Evolutionary conservation across 2,888 invertebrate species (phyloP), one percentile per base, ranked within the genome.

Genomic region (Holacanthella duospinosa): DNA sequence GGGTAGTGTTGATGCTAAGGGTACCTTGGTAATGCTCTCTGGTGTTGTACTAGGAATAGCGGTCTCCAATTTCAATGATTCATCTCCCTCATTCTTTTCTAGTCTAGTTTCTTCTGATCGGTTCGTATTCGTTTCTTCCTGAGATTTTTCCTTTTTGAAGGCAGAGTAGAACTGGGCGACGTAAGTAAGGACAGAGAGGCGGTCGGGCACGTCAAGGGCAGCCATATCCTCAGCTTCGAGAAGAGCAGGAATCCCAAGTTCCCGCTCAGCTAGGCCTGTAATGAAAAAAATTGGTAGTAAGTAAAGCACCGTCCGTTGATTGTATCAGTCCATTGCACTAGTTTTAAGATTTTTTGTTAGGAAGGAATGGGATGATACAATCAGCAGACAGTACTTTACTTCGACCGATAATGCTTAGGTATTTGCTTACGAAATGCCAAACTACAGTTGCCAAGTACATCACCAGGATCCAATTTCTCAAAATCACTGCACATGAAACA

Each of bases 401-500:
- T 36, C 36, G 16, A 16, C 16, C 6, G 16, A 36, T 36, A 16
- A 9, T 36, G 36, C 6, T 9, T 36, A 36, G 36, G 36, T 36
- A 9, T 48, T 9, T 9, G n/a, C 48, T 21, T 48, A 48, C 48
- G 19, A 63, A 72, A 72, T 12, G 72, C 72, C 58, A 71, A 66
- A 16, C 70, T 60, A 64, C 72, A 72, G 56, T 72, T 72, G 24
- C 71, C 72, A 44, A 70, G 43, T 53, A 72, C 69, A 59, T 72
- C 71, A 16, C 62, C 65, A 21, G 68, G 68, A 29, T 71, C 69
- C 65, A 72, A 62, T 63, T 68, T 71, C 53, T 71, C 70, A 64
- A 66, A 72, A 24, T 72, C 71, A 60, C 72, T 72, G 66, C 24
- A 68, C 59, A 25, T 55, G 43, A 44, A 21, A 21, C 4, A 48